Base-by-base conservation (phyloP, 2,797 vertebrate genomes). In the Onychomys arenicola region DNA sequence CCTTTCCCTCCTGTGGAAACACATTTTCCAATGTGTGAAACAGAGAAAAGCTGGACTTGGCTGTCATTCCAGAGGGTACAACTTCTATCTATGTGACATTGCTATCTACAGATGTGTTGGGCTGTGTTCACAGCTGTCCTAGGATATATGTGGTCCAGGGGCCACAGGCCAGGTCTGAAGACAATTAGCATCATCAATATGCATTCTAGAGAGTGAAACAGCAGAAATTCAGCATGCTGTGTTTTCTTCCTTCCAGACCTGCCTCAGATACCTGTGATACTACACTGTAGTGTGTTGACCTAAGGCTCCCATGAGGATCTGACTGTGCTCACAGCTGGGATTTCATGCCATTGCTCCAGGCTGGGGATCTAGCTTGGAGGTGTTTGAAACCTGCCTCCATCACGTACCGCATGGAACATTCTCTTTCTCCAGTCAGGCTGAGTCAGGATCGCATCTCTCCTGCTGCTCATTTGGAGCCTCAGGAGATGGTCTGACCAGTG, bases 241-340 rank as follows among this genome's bases (percentile, higher is more conserved):
- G 2, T 87, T 84, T 81, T 76, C 37, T 32, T n/a, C 12, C 0
- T 14, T 43, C 49, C 9, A 55, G 19, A 83, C 52, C 49, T 37
- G 63, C 16, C 65, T 25, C 46, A 49, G 5, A 46, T 34, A 19
- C 0, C 29, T 11, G 25, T 0, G 0, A 73, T 12, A 55, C 23
- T 6, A 11, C n/a, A 71, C 32, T 14, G 10, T 13, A 29, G 21
- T 13, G 43, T 4, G 1, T 73, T 12, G 37, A 76, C 40, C 73
- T 40, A 29, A 25, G 43, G 43, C n/a, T 52, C 3, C 1, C 27
- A 16, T 2, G 46, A 32, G 40, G 21, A 40, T 75, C 40, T 43
- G 27, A 17, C 25, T 77, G 17, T 37, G 76, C 25, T 43, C 73
- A 6, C 40, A 77, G 76, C 29, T 49, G 6, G 27, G 27, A 32